Evolutionary conservation across 2,888 invertebrate genomes (phyloP).

Genomic region (Hirtodrosophila alboralis): DNA sequence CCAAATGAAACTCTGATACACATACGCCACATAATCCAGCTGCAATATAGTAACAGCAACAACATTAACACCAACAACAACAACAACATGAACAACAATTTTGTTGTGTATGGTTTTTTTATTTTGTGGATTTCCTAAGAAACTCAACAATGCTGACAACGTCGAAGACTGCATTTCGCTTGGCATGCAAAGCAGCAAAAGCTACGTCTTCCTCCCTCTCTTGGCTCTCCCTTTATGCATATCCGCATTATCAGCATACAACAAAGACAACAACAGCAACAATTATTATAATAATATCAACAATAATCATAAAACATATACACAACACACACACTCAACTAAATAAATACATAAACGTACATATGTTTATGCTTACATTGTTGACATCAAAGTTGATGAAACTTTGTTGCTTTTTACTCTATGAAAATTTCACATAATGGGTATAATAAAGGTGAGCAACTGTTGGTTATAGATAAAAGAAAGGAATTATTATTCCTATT

Average conservation of each 20-base stretch:
- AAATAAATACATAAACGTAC: no score
- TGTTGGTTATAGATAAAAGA: no score
- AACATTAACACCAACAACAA: conserved; percentile 1
- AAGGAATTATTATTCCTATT: no score
- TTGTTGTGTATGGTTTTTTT: conserved; percentile 9
- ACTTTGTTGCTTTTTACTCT: conserved; percentile 17
- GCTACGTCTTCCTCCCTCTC: conserved; percentile 9
- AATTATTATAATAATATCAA: conserved; percentile 26
- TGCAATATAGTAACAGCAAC: conserved; percentile 25
- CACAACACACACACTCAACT: background rate
- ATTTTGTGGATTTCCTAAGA: conserved; percentile 41
- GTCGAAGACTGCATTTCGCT: conserved; percentile 34
- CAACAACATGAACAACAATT: conserved; percentile 5
- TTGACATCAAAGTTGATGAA: conserved; percentile 26
- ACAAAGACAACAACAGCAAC: conserved; percentile 12
- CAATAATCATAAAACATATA: conserved; percentile 34
- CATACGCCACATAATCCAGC: conserved; percentile 43
- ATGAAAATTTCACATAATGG: no score
- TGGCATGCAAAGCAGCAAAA: conserved; percentile 46
- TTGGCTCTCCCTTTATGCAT: conserved; percentile 12
- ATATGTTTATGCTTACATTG: conserved; percentile 5
- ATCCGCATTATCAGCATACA: conserved; percentile 52
- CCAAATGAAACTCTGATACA: conserved; percentile 25
- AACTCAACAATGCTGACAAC: conserved; percentile 48
- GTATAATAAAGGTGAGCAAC: no score